Conservation (phyloP, 1,140 invertebrate species). For the Drosophila serrata region DNA sequence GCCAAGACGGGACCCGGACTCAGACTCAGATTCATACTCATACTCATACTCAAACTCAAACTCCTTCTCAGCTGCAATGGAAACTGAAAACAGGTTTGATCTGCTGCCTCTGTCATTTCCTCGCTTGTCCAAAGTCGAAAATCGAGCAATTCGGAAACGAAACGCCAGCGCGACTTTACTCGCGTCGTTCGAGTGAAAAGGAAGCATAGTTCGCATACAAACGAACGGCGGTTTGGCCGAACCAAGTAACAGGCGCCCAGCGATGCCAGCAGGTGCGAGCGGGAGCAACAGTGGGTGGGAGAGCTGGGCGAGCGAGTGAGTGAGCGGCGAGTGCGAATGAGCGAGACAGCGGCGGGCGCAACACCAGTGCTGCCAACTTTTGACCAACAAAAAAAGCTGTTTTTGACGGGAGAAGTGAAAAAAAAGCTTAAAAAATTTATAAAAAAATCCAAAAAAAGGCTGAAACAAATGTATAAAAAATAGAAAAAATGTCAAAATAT, state of each 20-base stretch:
- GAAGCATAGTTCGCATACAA: conserved; percentile 68
- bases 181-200: conserved; percentile 66
- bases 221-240: conserved; percentile 80
- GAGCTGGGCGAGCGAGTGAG: conserved; percentile 30
- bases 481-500: no score
- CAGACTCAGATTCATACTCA: neutral
- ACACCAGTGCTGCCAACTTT: no score
- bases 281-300: conserved; percentile 31
- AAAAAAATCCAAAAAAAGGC: no score
- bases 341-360: conserved; percentile 52
- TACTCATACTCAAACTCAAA: conserved; percentile 3
- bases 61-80: conserved; percentile 22
- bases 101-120: conserved; percentile 2
- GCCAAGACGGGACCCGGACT: conserved; percentile 8
- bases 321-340: conserved; percentile 70
- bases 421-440: no score
- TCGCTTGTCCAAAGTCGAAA: conserved; percentile 29
- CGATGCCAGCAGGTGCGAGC: conserved; percentile 14
- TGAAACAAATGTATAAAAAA: no score
- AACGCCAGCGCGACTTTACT: conserved; percentile 59
- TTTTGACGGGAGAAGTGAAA: no score
- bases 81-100: conserved; percentile 43
- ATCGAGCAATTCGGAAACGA: conserved; percentile 48
- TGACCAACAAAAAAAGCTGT: no score
- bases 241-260: conserved; percentile 72